These are phyloP conservation scores for Polypterus bichir DNA, from an alignment of 2,113 vertebrate species.

Conservation along the genomic window DNA sequence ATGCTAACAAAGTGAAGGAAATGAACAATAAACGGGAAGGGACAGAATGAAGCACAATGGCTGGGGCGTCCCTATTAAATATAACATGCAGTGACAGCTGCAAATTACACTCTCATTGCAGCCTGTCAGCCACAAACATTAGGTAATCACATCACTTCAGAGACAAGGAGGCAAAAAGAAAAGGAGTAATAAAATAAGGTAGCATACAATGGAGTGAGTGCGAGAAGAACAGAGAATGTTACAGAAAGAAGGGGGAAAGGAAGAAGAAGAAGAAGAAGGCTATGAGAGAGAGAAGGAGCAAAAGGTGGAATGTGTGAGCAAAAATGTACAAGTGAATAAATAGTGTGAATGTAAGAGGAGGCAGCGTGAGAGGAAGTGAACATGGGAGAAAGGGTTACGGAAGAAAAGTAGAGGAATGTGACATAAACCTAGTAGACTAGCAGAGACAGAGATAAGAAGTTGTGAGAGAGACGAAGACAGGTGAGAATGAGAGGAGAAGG, in stretches of 20 bases:
- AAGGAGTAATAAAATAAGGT: no score
- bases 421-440: background rate
- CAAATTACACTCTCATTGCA: background rate
- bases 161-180: background rate
- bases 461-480: background rate
- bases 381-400: constrained; percentile 2
- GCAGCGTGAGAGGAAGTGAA: background rate
- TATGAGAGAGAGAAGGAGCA: background rate
- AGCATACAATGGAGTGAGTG: background rate
- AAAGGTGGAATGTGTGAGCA: background rate
- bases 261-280: background rate
- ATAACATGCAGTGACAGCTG: background rate
- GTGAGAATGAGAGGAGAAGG: background rate
- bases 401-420: constrained; percentile 5
- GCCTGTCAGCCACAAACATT: background rate
- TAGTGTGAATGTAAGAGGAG: background rate
- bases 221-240: background rate
- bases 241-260: background rate
- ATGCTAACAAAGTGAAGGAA: constrained; percentile 1
- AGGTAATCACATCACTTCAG: background rate
- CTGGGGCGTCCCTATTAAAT: background rate
- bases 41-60: constrained; percentile 5
- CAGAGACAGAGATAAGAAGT: background rate
- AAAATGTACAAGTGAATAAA: constrained; percentile 3
- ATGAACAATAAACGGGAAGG: background rate